Evolutionary conservation across 1,140 invertebrate genomes (phyloP).

Genomic region (Lordiphosa mommai): DNA sequence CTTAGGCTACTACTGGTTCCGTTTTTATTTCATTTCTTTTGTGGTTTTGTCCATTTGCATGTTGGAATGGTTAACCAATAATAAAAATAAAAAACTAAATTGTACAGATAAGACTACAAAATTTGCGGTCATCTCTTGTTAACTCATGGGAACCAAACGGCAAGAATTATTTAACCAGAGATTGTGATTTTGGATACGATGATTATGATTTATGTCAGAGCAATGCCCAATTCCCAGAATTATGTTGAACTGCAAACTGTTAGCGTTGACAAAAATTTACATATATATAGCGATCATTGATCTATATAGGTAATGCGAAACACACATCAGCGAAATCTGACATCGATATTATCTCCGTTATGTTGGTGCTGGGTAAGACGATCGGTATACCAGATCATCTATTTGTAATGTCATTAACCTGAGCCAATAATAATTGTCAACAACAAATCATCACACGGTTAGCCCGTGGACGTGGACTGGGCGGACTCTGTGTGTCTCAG

Average conservation of each 20-base stretch:
- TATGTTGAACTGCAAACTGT: slow-evolving; percentile 7
- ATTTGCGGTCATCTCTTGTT: slow-evolving; percentile 9
- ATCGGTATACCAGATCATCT: neutral
- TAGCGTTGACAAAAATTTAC: slow-evolving; percentile 13
- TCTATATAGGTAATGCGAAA: slow-evolving; percentile 42
- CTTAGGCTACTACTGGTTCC: no score
- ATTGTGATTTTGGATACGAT: slow-evolving; percentile 2
- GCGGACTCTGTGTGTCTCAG: neutral
- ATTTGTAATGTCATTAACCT: slow-evolving; percentile 7
- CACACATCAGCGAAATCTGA: slow-evolving; percentile 41
- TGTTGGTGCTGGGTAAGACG: neutral
- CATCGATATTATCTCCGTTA: slow-evolving; percentile 18
- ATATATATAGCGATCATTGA: slow-evolving; percentile 37
- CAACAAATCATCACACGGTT: neutral
- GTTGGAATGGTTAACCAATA: neutral
- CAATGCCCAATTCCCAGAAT: slow-evolving; percentile 10
- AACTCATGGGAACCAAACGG: slow-evolving; percentile 1
- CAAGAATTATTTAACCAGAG: neutral
- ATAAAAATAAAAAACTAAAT: neutral
- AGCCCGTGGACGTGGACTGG: no score
- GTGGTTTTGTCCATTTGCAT: neutral
- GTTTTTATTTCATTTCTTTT: neutral
- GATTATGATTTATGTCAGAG: neutral
- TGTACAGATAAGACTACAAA: slow-evolving; percentile 8
- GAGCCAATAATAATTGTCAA: neutral